Evolutionary conservation across 2,113 vertebrate genomes (phyloP), one percentile per base, ranked within the genome.

Genomic region (Cottus gobio): DNA sequence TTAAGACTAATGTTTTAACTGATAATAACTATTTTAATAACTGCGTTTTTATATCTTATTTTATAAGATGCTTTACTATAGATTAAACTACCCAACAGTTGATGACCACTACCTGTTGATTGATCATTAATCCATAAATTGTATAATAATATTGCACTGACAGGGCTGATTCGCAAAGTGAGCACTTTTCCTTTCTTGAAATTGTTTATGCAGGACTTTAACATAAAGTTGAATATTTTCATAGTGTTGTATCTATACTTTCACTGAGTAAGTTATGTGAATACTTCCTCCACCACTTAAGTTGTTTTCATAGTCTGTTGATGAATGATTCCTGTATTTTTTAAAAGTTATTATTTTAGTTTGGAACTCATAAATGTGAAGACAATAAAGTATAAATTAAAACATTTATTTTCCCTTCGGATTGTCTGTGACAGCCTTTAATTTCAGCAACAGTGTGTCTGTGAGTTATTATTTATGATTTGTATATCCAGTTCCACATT

Each of bases 401-500:
- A 9, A 18, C 1, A 26, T 12, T 72, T 71, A 77, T 66, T 79
- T 82, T 61, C 64, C 16, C 26, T 63, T 6, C 30, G 22, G 62
- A 62, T 13, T 13, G 73, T 28, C 18, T 42, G 18, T 52, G 20
- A 75, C 26, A 31, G 11, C 12, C 12, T 52, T 71, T 64, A 22
- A 16, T 82, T 36, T 34, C 11, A 52, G 30, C 22, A 50, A 37
- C 60, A 2, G 60, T n/a, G n/a, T 61, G 18, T 65, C 7, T 67
- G 36, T 20, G n/a, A 20, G 44, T 54, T 16, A 60, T 75, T 52
- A 74, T 73, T 81, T 58, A 31, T 5, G 22, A 54, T 72, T 76
- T 39, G 13, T 70, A n/a, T 56, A 56, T 68, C 22, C 63, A 62
- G 16, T 67, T 79, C 30, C 64, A 34, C 36, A 75, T 48, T 82